A percentile compares a stretch with the other conserved stretches of the same genome.
Evolutionary conservation across 2,888 invertebrate genomes (phyloP).

Genomic region (Xanthorhoe spadicearia): DNA sequence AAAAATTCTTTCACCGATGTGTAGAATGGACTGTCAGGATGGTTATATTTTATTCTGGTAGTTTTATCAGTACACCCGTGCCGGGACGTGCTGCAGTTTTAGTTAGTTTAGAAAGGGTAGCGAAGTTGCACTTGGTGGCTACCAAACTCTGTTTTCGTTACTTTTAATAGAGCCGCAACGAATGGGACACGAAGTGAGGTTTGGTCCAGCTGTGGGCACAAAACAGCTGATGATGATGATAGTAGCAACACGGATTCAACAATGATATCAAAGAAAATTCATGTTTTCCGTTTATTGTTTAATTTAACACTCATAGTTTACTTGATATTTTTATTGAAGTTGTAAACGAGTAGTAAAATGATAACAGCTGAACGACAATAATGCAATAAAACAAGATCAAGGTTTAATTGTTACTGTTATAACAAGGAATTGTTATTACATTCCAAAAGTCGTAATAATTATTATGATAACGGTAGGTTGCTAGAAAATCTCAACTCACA

Average conservation of each 20-base stretch:
- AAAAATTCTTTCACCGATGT: too few relatives aligned
- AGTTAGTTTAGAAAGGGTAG: too few relatives aligned
- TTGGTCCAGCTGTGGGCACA: too few relatives aligned
- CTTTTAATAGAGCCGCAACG: too few relatives aligned
- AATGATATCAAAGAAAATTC: background rate
- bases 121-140: too few relatives aligned
- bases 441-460: background rate
- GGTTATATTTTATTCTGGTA: too few relatives aligned
- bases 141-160: too few relatives aligned
- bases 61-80: too few relatives aligned
- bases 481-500: too few relatives aligned
- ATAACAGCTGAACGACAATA: slow-evolving; percentile 4
- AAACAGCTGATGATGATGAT: background rate
- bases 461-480: background rate
- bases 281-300: background rate
- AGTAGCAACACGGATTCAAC: background rate
- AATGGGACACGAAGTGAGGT: too few relatives aligned
- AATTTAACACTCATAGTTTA: background rate
- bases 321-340: slow-evolving; percentile 17
- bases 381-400: slow-evolving; percentile 7
- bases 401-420: background rate
- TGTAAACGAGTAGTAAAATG: slow-evolving; percentile 15
- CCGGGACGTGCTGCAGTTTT: too few relatives aligned
- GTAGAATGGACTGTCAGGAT: too few relatives aligned
- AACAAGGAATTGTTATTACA: background rate